phyloP scores from a whole-genome alignment of 1,140 invertebrate species.

The Bombyx mandarina region DNA sequence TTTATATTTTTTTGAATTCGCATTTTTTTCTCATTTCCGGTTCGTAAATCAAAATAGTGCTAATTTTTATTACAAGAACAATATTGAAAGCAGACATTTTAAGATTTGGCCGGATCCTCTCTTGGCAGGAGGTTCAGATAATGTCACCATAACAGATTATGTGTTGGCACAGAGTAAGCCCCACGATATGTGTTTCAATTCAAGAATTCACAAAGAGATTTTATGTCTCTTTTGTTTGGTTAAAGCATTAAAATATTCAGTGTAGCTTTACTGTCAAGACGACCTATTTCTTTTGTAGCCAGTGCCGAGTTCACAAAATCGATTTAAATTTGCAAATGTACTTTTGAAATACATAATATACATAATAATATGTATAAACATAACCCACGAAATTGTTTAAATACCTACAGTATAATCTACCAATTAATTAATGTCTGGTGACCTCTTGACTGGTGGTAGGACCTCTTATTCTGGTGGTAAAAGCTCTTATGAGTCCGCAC shows the following conservation, averaged over 20 bases:
- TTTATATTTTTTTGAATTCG: too few species aligned
- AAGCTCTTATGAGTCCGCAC: too few species aligned
- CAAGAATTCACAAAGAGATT: constrained; percentile 38
- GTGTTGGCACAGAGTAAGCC: constrained; percentile 45
- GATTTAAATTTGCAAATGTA: too few species aligned
- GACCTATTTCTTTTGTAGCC: background rate
- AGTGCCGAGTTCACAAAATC: too few species aligned
- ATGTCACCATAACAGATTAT: constrained; percentile 65
- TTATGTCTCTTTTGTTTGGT: constrained; percentile 23
- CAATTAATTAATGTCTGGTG: too few species aligned
- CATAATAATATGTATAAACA: too few species aligned
- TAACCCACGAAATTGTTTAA: too few species aligned
- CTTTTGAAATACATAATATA: too few species aligned
- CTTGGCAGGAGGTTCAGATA: constrained; percentile 57
- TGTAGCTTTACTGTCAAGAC: background rate
- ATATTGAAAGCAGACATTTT: constrained; percentile 35
- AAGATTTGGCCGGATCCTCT: constrained; percentile 39
- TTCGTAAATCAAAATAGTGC: background rate
- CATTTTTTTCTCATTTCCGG: too few species aligned
- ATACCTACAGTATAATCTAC: too few species aligned
- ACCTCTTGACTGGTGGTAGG: too few species aligned
- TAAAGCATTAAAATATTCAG: constrained; percentile 16
- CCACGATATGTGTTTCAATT: constrained; percentile 20
- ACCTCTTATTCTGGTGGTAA: too few species aligned
- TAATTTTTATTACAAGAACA: constrained; percentile 3